Percentiles rank a stretch among this genome's conserved stretches.
phyloP scores from a whole-genome alignment of 2,113 vertebrate genomes.

The Nannobrachium achirus region DNA sequence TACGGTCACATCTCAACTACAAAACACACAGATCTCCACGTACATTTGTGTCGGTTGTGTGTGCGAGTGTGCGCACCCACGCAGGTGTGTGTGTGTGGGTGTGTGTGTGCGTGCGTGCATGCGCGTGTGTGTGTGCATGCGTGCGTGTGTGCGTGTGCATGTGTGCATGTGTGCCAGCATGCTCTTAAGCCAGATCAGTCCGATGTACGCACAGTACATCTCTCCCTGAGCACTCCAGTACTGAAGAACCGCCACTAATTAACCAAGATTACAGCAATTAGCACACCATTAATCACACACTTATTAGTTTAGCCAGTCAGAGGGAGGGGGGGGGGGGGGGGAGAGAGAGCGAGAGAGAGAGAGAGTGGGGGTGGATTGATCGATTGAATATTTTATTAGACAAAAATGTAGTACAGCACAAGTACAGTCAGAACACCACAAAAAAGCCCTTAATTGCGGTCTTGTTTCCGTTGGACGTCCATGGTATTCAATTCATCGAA shows the following conservation, averaged over 20 bases:
- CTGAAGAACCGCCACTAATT: conserved; percentile 77
- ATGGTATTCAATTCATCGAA: too few relatives aligned
- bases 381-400: too few relatives aligned
- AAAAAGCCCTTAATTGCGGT: too few relatives aligned
- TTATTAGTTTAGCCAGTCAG: conserved; percentile 79
- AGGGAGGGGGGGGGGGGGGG: conserved; percentile 47
- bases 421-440: too few relatives aligned
- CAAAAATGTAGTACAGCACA: too few relatives aligned
- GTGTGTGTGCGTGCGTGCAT: not conserved
- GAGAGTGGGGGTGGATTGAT: too few relatives aligned
- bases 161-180: conserved; percentile 33
- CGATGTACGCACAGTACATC: conserved; percentile 49
- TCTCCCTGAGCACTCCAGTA: conserved; percentile 59
- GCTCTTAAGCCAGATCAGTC: conserved; percentile 57
- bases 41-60: too few relatives aligned
- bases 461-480: too few relatives aligned
- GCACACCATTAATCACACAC: conserved; percentile 80
- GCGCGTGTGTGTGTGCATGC: not conserved
- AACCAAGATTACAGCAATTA: conserved; percentile 82
- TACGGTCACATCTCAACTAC: too few relatives aligned
- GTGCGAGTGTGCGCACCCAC: too few relatives aligned
- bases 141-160: not conserved
- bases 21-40: too few relatives aligned
- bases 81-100: not conserved
- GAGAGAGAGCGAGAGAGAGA: conserved; percentile 46